A percentile compares a stretch with the other conserved stretches of the same genome.
Evolutionary conservation across 2,888 invertebrate species (phyloP).

Genomic region (Patella depressa): DNA sequence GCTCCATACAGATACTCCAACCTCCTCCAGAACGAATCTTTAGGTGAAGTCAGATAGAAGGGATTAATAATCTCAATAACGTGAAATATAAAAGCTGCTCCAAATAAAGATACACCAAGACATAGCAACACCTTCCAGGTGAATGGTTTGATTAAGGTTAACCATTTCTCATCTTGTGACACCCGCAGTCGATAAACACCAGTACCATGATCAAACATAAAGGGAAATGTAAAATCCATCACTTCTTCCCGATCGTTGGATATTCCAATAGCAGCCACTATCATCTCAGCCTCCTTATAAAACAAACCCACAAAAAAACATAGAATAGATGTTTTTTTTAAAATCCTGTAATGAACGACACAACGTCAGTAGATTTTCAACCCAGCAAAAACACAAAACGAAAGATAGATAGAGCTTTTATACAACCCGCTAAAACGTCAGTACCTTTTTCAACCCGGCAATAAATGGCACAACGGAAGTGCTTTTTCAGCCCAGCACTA

Average conservation of each 20-base stretch:
- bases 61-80: conserved; percentile 49
- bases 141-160: conserved; percentile 35
- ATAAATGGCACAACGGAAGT: no score
- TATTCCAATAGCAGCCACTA: conserved; percentile 87
- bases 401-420: no score
- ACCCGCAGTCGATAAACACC: conserved; percentile 49
- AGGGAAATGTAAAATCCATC: conserved; percentile 91
- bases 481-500: no score
- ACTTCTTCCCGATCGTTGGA: conserved; percentile 90
- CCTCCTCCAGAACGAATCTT: no score
- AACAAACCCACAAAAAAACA: no score
- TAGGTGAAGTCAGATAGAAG: conserved; percentile 29
- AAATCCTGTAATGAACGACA: no score
- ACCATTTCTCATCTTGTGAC: conserved; percentile 44
- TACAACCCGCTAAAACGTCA: no score
- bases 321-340: background rate
- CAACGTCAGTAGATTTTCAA: no score
- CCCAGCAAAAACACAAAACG: no score
- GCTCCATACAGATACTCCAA: conserved; percentile 86
- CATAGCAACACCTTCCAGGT: conserved; percentile 39
- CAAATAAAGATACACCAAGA: conserved; percentile 41
- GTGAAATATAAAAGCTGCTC: conserved; percentile 44
- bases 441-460: no score
- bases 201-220: conserved; percentile 47
- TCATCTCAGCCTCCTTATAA: conserved; percentile 84